A percentile compares a stretch with the other conserved stretches of the same genome.
Evolutionary conservation across 2,888 invertebrate species (phyloP).

Genomic region (Podotricha telesiphe): DNA sequence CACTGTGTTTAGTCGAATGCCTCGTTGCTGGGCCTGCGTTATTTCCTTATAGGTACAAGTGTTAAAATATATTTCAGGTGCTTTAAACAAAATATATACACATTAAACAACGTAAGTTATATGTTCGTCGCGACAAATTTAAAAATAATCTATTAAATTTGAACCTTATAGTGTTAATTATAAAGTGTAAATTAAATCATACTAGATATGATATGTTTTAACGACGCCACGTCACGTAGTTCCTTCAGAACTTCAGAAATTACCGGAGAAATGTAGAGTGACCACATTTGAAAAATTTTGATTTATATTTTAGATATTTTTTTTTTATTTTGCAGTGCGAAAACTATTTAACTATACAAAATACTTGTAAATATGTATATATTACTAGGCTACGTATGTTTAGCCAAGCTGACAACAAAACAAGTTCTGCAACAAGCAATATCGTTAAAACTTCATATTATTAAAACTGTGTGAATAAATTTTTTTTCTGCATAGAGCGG

Average conservation of each 20-base stretch:
- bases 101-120: constrained; percentile 12
- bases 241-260: constrained; percentile 46
- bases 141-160: background rate
- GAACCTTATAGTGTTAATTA: background rate
- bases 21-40: too few relatives aligned
- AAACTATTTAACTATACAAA: too few relatives aligned
- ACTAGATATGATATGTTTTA: constrained; percentile 30
- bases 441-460: too few relatives aligned
- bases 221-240: constrained; percentile 47
- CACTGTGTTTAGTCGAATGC: too few relatives aligned
- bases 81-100: constrained; percentile 8
- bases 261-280: constrained; percentile 46
- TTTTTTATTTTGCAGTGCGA: too few relatives aligned
- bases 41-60: background rate
- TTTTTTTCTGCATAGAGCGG: too few relatives aligned
- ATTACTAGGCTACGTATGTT: too few relatives aligned
- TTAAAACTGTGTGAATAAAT: too few relatives aligned
- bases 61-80: constrained; percentile 5
- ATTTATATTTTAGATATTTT: background rate
- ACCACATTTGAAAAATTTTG: constrained; percentile 34
- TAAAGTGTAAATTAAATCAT: constrained; percentile 13
- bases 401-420: too few relatives aligned
- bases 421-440: too few relatives aligned
- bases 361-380: too few relatives aligned
- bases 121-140: constrained; percentile 37